Evolutionary conservation across 2,113 vertebrate genomes (phyloP).

Genomic region (Rhadina sibilatrix): DNA sequence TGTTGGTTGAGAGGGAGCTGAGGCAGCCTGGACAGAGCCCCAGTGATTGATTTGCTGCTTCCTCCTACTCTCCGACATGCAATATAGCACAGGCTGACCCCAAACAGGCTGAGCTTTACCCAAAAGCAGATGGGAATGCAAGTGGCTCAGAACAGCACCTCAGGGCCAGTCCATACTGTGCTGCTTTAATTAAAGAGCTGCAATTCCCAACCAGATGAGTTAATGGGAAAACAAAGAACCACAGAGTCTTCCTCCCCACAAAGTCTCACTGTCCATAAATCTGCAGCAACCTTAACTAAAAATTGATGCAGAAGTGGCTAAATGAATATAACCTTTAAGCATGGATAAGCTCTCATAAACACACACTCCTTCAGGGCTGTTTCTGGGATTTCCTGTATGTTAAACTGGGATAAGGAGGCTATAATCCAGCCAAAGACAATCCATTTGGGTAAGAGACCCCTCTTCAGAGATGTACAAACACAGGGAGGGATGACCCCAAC

Average conservation of each 20-base stretch:
- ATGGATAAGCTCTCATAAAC: neutral
- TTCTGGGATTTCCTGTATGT: neutral
- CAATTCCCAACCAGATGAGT: neutral
- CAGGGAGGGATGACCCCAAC: neutral
- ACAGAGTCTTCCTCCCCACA: neutral
- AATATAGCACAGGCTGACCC: neutral
- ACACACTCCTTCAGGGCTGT: neutral
- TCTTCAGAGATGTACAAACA: neutral
- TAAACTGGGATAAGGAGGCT: neutral
- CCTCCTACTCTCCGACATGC: neutral
- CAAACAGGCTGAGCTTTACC: neutral
- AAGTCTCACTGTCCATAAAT: neutral
- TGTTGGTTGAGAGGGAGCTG: neutral
- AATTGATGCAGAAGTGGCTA: neutral
- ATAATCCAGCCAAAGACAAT: neutral
- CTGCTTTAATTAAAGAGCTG: conserved; percentile 26
- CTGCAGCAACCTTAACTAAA: neutral
- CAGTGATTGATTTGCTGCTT: neutral
- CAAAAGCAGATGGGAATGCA: conserved; percentile 35
- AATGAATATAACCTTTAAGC: neutral
- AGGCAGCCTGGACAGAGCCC: neutral
- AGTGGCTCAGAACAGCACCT: neutral
- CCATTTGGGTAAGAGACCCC: neutral
- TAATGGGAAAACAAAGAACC: neutral
- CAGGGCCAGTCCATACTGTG: neutral